phyloP scores from a whole-genome alignment of 2,113 vertebrate species.

The Nanorana parkeri region DNA sequence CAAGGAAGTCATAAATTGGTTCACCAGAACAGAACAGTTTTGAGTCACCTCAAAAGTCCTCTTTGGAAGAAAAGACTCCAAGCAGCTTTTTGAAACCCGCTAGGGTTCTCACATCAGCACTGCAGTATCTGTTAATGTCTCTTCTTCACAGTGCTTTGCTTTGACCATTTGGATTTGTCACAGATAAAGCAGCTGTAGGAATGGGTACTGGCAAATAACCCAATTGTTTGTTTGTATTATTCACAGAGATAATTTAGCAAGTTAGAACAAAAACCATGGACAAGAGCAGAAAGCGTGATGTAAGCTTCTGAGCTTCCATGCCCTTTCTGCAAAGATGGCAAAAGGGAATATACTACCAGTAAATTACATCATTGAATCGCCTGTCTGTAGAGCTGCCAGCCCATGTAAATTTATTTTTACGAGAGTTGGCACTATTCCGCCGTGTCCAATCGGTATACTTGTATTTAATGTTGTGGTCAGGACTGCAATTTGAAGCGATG shows the following conservation, averaged over 20 bases:
- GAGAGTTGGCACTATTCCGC: slow-evolving; percentile 57
- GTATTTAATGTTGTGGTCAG: no score
- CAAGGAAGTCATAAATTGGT: slow-evolving; percentile 30
- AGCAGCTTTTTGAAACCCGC: not conserved
- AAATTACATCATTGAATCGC: slow-evolving; percentile 62
- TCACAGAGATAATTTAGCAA: slow-evolving; percentile 50
- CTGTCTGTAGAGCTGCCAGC: slow-evolving; percentile 57
- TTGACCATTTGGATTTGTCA: slow-evolving; percentile 33
- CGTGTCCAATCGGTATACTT: not conserved
- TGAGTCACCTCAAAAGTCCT: slow-evolving; percentile 24
- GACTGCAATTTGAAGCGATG: no score
- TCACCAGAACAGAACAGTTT: not conserved
- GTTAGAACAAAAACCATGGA: slow-evolving; percentile 48
- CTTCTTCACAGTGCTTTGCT: slow-evolving; percentile 3
- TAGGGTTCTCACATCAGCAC: not conserved
- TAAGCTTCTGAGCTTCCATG: not conserved
- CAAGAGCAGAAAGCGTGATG: slow-evolving; percentile 48
- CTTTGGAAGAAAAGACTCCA: not conserved
- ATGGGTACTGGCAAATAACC: slow-evolving; percentile 21
- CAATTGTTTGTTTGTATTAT: slow-evolving; percentile 22
- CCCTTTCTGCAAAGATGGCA: slow-evolving; percentile 4
- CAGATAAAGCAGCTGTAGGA: slow-evolving; percentile 14
- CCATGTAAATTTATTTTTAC: slow-evolving; percentile 59
- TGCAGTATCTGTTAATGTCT: slow-evolving; percentile 8
- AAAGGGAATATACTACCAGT: slow-evolving; percentile 58